Conservation (phyloP, 2,888 invertebrate genomes). For the Fragum sueziense region DNA sequence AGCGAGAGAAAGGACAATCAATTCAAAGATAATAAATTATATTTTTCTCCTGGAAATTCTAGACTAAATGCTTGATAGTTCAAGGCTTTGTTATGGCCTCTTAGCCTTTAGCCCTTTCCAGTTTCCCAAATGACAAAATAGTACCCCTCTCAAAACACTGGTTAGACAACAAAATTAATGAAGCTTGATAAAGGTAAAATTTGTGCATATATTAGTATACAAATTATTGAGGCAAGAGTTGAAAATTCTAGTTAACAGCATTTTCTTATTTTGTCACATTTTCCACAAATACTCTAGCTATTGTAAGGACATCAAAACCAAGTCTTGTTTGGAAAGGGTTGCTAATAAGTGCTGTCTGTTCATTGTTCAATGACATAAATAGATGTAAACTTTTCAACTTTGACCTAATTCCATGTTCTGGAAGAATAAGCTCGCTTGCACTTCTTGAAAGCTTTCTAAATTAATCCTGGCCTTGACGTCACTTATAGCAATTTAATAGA, state of each 20-base stretch:
- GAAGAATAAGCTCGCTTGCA: too few species aligned
- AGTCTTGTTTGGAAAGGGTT: background rate
- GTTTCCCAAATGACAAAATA: too few species aligned
- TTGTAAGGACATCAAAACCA: background rate
- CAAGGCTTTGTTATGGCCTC: background rate
- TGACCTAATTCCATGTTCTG: background rate
- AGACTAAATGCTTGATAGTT: background rate
- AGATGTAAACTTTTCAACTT: background rate
- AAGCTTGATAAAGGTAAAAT: too few species aligned
- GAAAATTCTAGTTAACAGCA: background rate
- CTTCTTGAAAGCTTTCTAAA: too few species aligned
- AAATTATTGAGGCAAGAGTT: background rate
- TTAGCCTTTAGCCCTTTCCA: background rate
- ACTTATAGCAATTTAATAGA: too few species aligned
- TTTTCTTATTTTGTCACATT: background rate
- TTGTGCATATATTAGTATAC: background rate
- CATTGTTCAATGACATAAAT: background rate
- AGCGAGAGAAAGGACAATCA: too few species aligned
- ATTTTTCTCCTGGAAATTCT: too few species aligned
- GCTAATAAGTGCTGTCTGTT: too few species aligned
- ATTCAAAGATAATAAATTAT: too few species aligned
- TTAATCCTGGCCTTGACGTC: too few species aligned
- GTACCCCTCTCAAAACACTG: too few species aligned
- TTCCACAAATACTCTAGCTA: background rate
- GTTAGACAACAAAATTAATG: too few species aligned